Base-by-base conservation (phyloP, 2,888 invertebrate species). In the Eupithecia subfuscata region DNA sequence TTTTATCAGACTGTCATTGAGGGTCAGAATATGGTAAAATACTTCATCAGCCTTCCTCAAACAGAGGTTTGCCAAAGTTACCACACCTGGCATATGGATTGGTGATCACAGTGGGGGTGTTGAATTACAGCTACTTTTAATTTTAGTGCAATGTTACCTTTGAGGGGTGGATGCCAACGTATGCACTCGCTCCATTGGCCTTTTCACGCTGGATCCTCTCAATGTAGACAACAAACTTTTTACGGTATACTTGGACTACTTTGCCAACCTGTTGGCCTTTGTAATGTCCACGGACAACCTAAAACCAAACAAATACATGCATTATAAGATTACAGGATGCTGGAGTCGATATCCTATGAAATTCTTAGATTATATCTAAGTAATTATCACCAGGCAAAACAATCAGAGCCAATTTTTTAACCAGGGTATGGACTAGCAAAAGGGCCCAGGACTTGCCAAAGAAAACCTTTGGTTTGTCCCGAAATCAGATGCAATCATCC, bases 181-280 rank as follows among this genome's bases (percentile, higher is more conserved):
- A 98, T 72, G 99, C 99, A 83, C 98, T 98, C 82, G 99, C 98
- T 82, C 99, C 99, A 89, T 99, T 99, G 77, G 99, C 99, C 91
- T 99, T 99, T 92, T 99, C 99, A 87, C 99, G 96, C 95, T 99
- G 99, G 90, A 99, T 99, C 95, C 99, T 97, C 95, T 99, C 99
- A 93, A 99, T 98, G 95, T 99, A 99, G 85, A 99, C 97, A 69
- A 99, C 99, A 94, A 98, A 99, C 95, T 99, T 99, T 94, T 99
- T 99, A 90, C 99, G 97, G 96, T 99, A 99, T 22, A 99, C 98
- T 93, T 99, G 99, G 70, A 99, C 98, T 77, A 99, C 98, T 95
- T 99, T 99, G 87, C 99, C 99, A 74, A 99, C 98, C 95, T 99
- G 99, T 90, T 99, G 99, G 82, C 99, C 99, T 95, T 99, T 99